Evolutionary conservation across 37 sponge, comb jelly and placozoan species (phyloP), one percentile per base, ranked within the genome.

Genomic region (Tethya wilhelma): DNA sequence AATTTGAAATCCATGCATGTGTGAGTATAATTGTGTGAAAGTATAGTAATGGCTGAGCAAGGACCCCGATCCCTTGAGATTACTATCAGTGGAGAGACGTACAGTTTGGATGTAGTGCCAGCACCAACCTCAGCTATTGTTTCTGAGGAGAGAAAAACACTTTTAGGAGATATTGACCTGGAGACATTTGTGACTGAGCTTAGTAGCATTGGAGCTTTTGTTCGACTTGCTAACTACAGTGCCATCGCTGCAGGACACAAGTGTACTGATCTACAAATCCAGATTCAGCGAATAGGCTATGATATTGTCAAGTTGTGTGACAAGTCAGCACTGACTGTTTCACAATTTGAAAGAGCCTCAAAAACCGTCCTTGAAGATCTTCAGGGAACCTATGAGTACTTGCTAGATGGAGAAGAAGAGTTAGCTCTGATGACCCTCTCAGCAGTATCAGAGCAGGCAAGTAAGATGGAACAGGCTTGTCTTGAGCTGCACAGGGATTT

Each of bases 301-400:
- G 75, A 89, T 33, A 58, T 89, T 1, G 79, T 84, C 7, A 89
- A 45, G 69, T 84, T 89, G 22, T 89, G 90, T 33, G 90, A 83
- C 45, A 83, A 78, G 41, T 84, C 84, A 0, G 90, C 84, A 23
- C 11, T 84, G n/a, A 83, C 90, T 9, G 70, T 83, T 38, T 40
- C 73, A 2, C 71, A 79, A 30, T 89, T 84, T 44, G 79, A 79
- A 70, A 22, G 28, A 22, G 79, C 84, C 2, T 78, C 84, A 32
- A 29, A 45, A 23, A 84, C 59, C 37, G 67, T 89, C 67, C 45
- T 89, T 2, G 59, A 17, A 0, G 71, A 71, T 38, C 62, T 89
- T n/a, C 79, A 89, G 46, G 31, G 67, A 25, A 83, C 84, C 0
- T 89, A 89, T 38, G 69, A 74, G 23, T 89, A 44, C 42, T 69